Evolutionary conservation across 2,888 invertebrate genomes (phyloP).

Genomic region (Tyria jacobaeae): DNA sequence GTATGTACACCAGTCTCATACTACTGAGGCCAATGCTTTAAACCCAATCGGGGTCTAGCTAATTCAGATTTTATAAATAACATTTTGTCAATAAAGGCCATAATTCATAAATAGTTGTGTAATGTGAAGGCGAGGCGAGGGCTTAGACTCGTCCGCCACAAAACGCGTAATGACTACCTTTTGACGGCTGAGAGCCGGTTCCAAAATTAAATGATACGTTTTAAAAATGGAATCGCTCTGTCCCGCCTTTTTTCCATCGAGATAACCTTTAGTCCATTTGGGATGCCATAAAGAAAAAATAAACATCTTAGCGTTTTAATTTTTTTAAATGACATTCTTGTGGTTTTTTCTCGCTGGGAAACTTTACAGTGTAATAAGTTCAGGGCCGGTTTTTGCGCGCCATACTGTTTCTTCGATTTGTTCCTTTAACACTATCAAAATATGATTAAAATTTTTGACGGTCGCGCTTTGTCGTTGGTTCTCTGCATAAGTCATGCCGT

Average conservation of each 20-base stretch:
- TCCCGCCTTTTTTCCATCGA: conserved; percentile 85
- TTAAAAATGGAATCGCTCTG: conserved; percentile 86
- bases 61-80: conserved; percentile 34
- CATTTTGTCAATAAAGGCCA: conserved; percentile 55
- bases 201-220: conserved; percentile 86
- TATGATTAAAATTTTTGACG: conserved; percentile 66
- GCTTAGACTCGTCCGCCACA: conserved; percentile 79
- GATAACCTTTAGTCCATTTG: conserved; percentile 85
- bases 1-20: conserved; percentile 39
- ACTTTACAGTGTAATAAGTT: conserved; percentile 77
- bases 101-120: conserved; percentile 70
- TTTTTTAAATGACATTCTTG: conserved; percentile 86
- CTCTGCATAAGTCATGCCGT: conserved; percentile 71
- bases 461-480: conserved; percentile 68
- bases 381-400: conserved; percentile 76
- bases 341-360: conserved; percentile 83
- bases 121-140: conserved; percentile 64
- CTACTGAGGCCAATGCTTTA: conserved; percentile 25
- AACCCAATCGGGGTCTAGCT: conserved; percentile 19
- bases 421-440: conserved; percentile 61
- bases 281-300: conserved; percentile 82
- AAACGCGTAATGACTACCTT: conserved; percentile 86
- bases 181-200: conserved; percentile 86
- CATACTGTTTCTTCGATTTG: conserved; percentile 65
- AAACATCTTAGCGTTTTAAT: conserved; percentile 81